These are phyloP conservation scores for Orthosia gracilis DNA, from an alignment of 2,888 invertebrate genomes.

Conservation along the genomic window DNA sequence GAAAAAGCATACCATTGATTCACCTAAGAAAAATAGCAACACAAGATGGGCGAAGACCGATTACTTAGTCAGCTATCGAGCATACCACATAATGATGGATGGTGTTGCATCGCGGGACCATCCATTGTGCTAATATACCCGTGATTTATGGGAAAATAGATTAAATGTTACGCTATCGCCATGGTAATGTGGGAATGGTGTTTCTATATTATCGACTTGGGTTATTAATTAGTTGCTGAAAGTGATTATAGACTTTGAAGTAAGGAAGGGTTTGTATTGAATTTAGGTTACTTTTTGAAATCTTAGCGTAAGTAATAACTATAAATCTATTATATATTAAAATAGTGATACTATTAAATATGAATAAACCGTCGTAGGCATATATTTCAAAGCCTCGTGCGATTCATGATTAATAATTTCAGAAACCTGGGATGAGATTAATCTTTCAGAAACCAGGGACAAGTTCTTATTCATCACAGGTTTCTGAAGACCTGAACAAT, in stretches of 20 bases:
- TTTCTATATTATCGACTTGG: conserved; percentile 18
- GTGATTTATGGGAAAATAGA: conserved; percentile 66
- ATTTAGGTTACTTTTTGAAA: neutral
- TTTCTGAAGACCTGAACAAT: neutral
- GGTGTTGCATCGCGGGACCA: conserved; percentile 55
- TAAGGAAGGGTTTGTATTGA: neutral
- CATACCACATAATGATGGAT: conserved; percentile 52
- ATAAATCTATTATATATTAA: no score
- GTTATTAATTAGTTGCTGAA: conserved; percentile 37
- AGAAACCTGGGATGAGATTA: no score
- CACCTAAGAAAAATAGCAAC: conserved; percentile 8
- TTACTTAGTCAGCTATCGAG: conserved; percentile 40
- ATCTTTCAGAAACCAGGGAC: no score
- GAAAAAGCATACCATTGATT: neutral
- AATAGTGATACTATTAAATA: no score
- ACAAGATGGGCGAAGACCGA: conserved; percentile 50
- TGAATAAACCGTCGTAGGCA: no score
- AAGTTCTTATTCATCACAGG: neutral
- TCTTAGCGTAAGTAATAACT: no score
- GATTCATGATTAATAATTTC: no score
- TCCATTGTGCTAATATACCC: conserved; percentile 60
- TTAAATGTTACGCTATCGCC: conserved; percentile 55
- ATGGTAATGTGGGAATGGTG: conserved; percentile 48
- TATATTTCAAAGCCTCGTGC: no score
- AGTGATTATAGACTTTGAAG: neutral